Conservation (phyloP, 2,888 invertebrate genomes). For the Drosophila nr. fundita region DNA sequence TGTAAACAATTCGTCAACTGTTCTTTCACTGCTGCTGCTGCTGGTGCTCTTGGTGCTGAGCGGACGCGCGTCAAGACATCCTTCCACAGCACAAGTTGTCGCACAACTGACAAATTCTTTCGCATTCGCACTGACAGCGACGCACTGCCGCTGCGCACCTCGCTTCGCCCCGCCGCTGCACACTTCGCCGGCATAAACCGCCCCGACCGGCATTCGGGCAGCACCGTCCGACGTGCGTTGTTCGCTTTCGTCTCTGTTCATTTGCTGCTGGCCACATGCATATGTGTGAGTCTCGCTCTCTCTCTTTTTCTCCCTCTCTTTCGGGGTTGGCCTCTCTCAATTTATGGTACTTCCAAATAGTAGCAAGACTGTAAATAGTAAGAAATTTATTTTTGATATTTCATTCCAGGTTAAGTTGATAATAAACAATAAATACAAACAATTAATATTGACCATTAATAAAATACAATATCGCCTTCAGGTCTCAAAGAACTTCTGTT, state of each 20-base stretch:
- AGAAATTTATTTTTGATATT: background rate
- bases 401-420: background rate
- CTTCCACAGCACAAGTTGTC: conserved; percentile 87
- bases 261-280: conserved; percentile 54
- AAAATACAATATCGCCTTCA: background rate
- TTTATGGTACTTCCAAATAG: conserved; percentile 22
- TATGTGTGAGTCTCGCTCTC: conserved; percentile 51
- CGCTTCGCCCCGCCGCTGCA: conserved; percentile 5
- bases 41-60: conserved; percentile 44
- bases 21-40: conserved; percentile 34
- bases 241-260: conserved; percentile 51
- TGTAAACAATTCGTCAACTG: conserved; percentile 18
- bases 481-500: background rate
- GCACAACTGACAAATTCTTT: conserved; percentile 86
- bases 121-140: conserved; percentile 64
- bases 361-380: conserved; percentile 41
- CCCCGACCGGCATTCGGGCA: conserved; percentile 50
- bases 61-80: conserved; percentile 85
- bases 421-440: background rate
- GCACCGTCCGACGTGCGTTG: conserved; percentile 13
- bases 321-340: conserved; percentile 15
- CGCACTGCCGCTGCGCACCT: conserved; percentile 24
- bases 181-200: conserved; percentile 29
- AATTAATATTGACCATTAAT: background rate
- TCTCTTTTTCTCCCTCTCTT: conserved; percentile 18